A percentile compares a stretch with the other conserved stretches of the same genome.
Conservation (phyloP, 2,113 vertebrate species). For the Steatornis caripensis region DNA sequence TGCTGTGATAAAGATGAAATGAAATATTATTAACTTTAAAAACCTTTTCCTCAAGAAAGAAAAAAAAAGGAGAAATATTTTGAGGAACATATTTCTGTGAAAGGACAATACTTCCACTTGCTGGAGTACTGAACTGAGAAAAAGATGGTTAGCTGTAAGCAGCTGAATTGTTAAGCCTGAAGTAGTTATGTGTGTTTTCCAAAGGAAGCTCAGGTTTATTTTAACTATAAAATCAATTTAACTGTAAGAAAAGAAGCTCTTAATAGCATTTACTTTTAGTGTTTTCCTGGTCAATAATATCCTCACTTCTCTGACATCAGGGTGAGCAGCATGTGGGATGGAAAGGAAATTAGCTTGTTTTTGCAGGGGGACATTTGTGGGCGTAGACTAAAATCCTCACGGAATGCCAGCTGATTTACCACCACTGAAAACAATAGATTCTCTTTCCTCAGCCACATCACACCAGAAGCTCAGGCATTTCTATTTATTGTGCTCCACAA, state of each 20-base stretch:
- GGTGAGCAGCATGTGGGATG: neutral
- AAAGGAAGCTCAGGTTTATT: slow-evolving; percentile 18
- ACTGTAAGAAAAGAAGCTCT: neutral
- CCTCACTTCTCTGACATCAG: neutral
- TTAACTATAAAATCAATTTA: slow-evolving; percentile 17
- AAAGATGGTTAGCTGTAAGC: neutral
- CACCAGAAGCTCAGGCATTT: neutral
- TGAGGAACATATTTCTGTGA: neutral
- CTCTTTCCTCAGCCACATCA: neutral
- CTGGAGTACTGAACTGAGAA: neutral
- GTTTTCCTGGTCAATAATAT: neutral
- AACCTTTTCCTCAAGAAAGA: neutral
- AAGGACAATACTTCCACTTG: neutral
- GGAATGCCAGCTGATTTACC: slow-evolving; percentile 19
- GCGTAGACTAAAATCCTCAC: neutral
- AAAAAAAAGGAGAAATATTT: neutral
- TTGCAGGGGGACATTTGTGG: neutral
- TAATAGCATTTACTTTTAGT: neutral
- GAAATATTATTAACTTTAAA: neutral
- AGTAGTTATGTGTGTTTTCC: neutral
- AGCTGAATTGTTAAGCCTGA: neutral
- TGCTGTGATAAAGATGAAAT: neutral
- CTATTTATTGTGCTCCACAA: neutral
- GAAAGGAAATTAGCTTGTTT: slow-evolving; percentile 39
- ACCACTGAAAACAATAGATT: neutral